Conservation (phyloP, 2,888 invertebrate species). For the Acrocera orbiculus region DNA sequence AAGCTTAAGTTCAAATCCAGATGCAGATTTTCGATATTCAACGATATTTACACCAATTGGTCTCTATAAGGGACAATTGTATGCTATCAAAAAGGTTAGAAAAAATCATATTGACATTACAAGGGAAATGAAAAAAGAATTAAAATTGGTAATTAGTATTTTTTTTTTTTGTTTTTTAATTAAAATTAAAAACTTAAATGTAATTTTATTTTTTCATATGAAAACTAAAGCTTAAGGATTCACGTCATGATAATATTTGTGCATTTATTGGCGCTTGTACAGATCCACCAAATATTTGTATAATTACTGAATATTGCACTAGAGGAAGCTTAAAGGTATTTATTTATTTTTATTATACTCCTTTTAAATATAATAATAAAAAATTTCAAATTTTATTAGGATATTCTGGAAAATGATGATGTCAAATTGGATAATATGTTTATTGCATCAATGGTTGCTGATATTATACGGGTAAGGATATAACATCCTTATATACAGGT, state of each 20-base stretch:
- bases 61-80: slow-evolving; percentile 69
- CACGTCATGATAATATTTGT: slow-evolving; percentile 81
- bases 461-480: slow-evolving; percentile 74
- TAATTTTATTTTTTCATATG: background rate
- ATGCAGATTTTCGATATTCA: slow-evolving; percentile 76
- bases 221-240: slow-evolving; percentile 67
- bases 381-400: too few species aligned
- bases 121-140: slow-evolving; percentile 78
- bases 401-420: slow-evolving; percentile 88
- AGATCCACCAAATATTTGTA: slow-evolving; percentile 77
- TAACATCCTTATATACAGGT: too few species aligned
- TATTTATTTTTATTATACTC: slow-evolving; percentile 15
- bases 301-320: slow-evolving; percentile 76
- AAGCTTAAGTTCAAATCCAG: slow-evolving; percentile 80
- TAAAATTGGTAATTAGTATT: slow-evolving; percentile 57
- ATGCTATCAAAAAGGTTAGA: slow-evolving; percentile 70
- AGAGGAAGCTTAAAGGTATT: slow-evolving; percentile 82
- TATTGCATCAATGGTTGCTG: slow-evolving; percentile 83
- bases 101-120: slow-evolving; percentile 78
- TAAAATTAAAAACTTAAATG: background rate
- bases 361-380: slow-evolving; percentile 4
- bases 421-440: slow-evolving; percentile 94
- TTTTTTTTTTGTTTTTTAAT: too few species aligned
- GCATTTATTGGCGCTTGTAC: slow-evolving; percentile 85
- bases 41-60: slow-evolving; percentile 83